Base-by-base conservation (phyloP, 2,888 invertebrate genomes). In the Seladonia tumulorum region DNA sequence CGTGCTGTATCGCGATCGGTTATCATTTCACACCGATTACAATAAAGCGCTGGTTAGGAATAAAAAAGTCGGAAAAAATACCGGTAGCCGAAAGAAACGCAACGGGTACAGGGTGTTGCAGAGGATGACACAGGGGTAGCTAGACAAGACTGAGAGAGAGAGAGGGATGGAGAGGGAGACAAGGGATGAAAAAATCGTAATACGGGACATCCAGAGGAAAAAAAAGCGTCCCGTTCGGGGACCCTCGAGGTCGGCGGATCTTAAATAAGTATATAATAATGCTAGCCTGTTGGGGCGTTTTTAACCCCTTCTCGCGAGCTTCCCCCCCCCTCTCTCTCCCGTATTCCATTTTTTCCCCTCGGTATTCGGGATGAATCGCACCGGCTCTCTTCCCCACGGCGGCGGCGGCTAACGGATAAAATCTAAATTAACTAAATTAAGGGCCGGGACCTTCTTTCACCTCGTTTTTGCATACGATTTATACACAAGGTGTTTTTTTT, bases 371-470 rank as follows among this genome's bases (percentile, higher is more conserved):
- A 86, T 84, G 88, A 88, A 88, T 87, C 86, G 49, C 71, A 39
- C 72, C 76, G 66, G 29, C 35, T 76, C 75, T 76, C 83, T 78
- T 66, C 72, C 87, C 89, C 88, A 91, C 87, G 92, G 91, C 53
- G n/a, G 91, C 53, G n/a, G 60, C 53, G n/a, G 60, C 93, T 91
- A 95, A 95, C 95, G 95, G 95, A 95, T 95, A 95, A 95, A 95
- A 95, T 95, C 95, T 95, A 95, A 95, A 95, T 95, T 95, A 95
- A 95, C 95, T 95, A 94, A 95, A 95, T 95, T 95, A 94, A 95
- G 94, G 93, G 93, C 93, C 91, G 93, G 91, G 66, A 91, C 49
- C 91, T 89, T 88, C 90, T 91, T 90, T 90, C 90, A 86, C 89
- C 89, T 90, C 85, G 90, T 91, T 92, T 94, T 94, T 94, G 92